phyloP scores from a whole-genome alignment of 2,888 invertebrate genomes.

The Perizoma flavofasciatum region DNA sequence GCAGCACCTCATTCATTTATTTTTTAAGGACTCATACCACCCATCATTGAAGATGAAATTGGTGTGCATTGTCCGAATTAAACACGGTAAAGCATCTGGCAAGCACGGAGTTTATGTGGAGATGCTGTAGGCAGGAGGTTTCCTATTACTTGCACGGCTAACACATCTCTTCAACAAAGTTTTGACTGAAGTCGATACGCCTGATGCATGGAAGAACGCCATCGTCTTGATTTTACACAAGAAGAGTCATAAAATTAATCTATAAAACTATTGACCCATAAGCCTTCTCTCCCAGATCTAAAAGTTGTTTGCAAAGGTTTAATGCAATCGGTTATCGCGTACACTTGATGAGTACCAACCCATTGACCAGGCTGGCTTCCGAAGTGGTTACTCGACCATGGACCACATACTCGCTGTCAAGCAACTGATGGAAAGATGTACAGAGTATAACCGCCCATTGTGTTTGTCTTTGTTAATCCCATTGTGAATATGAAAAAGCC shows the following conservation, averaged over 20 bases:
- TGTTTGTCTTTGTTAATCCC: slow-evolving; percentile 1
- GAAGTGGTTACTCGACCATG: slow-evolving; percentile 29
- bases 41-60: too few relatives aligned
- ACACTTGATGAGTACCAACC: slow-evolving; percentile 24
- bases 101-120: not conserved
- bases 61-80: too few relatives aligned
- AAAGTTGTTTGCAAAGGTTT: slow-evolving; percentile 2
- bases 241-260: not conserved
- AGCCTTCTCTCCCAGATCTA: slow-evolving; percentile 9
- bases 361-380: slow-evolving; percentile 38
- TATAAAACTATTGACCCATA: slow-evolving; percentile 13
- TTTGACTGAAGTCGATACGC: too few relatives aligned
- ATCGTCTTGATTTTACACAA: not conserved
- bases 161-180: too few relatives aligned
- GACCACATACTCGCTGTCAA: slow-evolving; percentile 29
- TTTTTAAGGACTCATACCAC: too few relatives aligned
- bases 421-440: slow-evolving; percentile 24
- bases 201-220: too few relatives aligned
- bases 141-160: too few relatives aligned
- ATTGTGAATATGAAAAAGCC: slow-evolving; percentile 7
- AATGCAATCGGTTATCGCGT: not conserved
- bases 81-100: too few relatives aligned
- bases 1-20: too few relatives aligned
- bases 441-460: slow-evolving; percentile 19
- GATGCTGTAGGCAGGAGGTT: slow-evolving; percentile 1